phyloP scores from a whole-genome alignment of 2,888 invertebrate species.

The Drosophila limbata region DNA sequence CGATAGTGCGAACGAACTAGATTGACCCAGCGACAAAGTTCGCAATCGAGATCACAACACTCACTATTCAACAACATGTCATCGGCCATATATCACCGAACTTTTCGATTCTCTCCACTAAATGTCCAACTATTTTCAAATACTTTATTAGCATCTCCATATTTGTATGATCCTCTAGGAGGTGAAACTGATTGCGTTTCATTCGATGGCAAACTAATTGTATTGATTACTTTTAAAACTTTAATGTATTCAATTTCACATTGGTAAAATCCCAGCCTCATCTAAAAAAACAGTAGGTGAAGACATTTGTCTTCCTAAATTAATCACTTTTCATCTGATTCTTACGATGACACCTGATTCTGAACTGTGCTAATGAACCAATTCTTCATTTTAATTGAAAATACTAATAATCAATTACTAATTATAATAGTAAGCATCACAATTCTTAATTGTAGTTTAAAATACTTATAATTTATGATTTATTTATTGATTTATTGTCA shows the following conservation, averaged over 20 bases:
- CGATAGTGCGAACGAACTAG: constrained; percentile 43
- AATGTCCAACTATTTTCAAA: background rate
- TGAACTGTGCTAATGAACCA: too few species aligned
- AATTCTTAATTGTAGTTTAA: too few species aligned
- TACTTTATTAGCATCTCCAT: background rate
- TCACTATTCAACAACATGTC: constrained; percentile 1
- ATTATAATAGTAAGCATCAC: too few species aligned
- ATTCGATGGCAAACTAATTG: background rate
- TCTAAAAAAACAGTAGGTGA: background rate
- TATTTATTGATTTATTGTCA: too few species aligned
- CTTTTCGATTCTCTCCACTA: background rate
- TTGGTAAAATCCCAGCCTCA: background rate
- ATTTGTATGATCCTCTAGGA: background rate
- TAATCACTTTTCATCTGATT: too few species aligned
- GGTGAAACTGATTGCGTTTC: constrained; percentile 7
- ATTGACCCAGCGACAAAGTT: constrained; percentile 61
- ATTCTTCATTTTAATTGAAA: too few species aligned
- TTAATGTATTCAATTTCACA: background rate
- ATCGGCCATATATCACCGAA: constrained; percentile 20
- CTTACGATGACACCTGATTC: too few species aligned
- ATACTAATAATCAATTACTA: too few species aligned
- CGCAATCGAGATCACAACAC: constrained; percentile 27
- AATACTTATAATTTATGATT: too few species aligned
- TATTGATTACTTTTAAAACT: background rate
- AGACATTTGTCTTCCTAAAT: too few species aligned